Conservation (phyloP, 2,888 invertebrate species). For the Hetaerina titia region DNA sequence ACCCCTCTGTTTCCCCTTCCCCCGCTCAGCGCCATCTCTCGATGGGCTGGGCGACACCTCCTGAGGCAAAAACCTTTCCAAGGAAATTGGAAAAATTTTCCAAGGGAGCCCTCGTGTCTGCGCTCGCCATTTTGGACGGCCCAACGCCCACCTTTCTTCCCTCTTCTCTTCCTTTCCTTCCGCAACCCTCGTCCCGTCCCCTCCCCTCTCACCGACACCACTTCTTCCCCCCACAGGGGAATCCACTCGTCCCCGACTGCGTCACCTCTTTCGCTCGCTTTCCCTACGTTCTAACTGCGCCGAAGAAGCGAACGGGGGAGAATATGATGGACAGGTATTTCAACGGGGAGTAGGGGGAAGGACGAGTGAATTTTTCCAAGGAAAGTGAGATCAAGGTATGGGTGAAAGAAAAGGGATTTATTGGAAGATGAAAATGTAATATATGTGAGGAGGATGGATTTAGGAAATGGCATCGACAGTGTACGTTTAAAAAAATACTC, state of each 20-base stretch:
- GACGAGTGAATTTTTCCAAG: background rate
- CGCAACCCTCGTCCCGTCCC: background rate
- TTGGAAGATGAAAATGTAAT: background rate
- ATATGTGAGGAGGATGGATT: background rate
- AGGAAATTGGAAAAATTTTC: constrained; percentile 52
- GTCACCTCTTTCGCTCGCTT: background rate
- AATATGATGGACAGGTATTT: background rate
- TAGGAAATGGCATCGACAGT: background rate
- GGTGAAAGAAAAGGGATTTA: background rate
- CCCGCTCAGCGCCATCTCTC: background rate
- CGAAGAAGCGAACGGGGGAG: background rate
- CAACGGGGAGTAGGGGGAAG: background rate
- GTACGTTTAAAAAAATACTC: too few relatives aligned
- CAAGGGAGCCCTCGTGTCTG: background rate
- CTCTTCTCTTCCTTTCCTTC: background rate
- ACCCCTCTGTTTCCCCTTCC: background rate
- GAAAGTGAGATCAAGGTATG: background rate
- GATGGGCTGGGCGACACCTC: constrained; percentile 59
- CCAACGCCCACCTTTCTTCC: background rate
- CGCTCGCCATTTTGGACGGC: constrained; percentile 53
- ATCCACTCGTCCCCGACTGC: background rate
- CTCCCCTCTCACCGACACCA: background rate
- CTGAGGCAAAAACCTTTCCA: constrained; percentile 51
- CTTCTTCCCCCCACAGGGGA: background rate
- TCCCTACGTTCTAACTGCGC: background rate